Conservation (phyloP, 2,797 vertebrate species). For the Lophius americanus region DNA sequence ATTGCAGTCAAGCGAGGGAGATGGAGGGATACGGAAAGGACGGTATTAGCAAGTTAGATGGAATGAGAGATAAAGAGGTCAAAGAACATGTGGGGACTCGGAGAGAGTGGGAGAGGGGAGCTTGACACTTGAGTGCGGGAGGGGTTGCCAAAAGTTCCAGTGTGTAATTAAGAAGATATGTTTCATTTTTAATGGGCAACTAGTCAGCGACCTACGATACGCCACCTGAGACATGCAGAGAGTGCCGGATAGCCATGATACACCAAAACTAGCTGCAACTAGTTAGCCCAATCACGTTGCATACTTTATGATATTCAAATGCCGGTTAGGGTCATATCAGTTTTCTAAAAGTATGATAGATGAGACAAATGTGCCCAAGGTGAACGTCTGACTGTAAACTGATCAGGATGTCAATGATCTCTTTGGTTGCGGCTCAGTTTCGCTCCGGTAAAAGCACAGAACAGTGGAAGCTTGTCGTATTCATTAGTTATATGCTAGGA, state of each 20-base stretch:
- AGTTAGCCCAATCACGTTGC: slow-evolving; percentile 18
- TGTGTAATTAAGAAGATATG: slow-evolving; percentile 73
- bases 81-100: neutral
- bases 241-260: slow-evolving; percentile 53
- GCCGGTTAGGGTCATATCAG: slow-evolving; percentile 39
- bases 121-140: slow-evolving; percentile 37
- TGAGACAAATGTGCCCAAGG: slow-evolving; percentile 63
- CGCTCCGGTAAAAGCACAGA: slow-evolving; percentile 28
- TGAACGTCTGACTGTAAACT: slow-evolving; percentile 65
- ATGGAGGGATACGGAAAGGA: slow-evolving; percentile 50
- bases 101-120: slow-evolving; percentile 10
- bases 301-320: slow-evolving; percentile 19
- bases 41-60: slow-evolving; percentile 59
- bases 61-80: slow-evolving; percentile 48
- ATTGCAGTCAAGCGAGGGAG: slow-evolving; percentile 73
- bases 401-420: slow-evolving; percentile 65
- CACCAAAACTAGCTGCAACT: slow-evolving; percentile 22
- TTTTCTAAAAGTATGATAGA: slow-evolving; percentile 40
- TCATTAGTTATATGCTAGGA: no score
- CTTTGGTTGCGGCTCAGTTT: slow-evolving; percentile 60
- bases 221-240: slow-evolving; percentile 58
- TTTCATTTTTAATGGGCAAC: slow-evolving; percentile 75
- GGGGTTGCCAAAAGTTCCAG: slow-evolving; percentile 57
- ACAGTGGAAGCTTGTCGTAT: no score
- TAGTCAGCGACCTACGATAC: slow-evolving; percentile 59